Evolutionary conservation across 2,888 invertebrate genomes (phyloP).

Genomic region (Leucophenga montana): DNA sequence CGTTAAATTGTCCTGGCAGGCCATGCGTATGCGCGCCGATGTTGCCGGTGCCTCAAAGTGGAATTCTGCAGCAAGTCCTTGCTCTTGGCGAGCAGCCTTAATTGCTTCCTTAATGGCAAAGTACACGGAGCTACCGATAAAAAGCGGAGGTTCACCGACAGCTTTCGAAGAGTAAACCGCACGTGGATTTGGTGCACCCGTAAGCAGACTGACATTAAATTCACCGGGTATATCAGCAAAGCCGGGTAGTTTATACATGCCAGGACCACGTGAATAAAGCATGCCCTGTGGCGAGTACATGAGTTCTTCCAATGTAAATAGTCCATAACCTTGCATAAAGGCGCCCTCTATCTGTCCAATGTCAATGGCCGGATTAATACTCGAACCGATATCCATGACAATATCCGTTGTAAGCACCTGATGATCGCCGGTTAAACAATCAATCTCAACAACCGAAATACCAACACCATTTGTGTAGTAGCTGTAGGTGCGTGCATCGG

Average conservation of each 20-base stretch:
- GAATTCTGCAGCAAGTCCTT: constrained; percentile 77
- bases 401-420: constrained; percentile 91
- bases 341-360: constrained; percentile 97
- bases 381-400: constrained; percentile 96
- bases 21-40: constrained; percentile 89
- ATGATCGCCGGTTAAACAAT: constrained; percentile 95
- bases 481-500: constrained; percentile 81
- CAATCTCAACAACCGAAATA: constrained; percentile 92
- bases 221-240: constrained; percentile 92
- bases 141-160: constrained; percentile 95
- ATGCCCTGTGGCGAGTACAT: constrained; percentile 89
- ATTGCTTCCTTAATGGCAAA: constrained; percentile 94
- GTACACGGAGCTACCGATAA: constrained; percentile 89
- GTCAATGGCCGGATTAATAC: constrained; percentile 96
- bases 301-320: constrained; percentile 92
- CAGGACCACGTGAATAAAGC: constrained; percentile 89
- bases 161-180: constrained; percentile 98
- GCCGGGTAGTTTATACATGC: constrained; percentile 94
- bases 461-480: constrained; percentile 92
- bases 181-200: constrained; percentile 90
- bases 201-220: constrained; percentile 93
- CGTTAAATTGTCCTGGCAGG: constrained; percentile 88
- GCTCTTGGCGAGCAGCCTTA: constrained; percentile 82
- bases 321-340: constrained; percentile 94
- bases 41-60: constrained; percentile 89